Percentiles rank a stretch among this genome's conserved stretches.
Evolutionary conservation across 1,140 invertebrate genomes (phyloP).

Genomic region (Condylostylus longicornis): DNA sequence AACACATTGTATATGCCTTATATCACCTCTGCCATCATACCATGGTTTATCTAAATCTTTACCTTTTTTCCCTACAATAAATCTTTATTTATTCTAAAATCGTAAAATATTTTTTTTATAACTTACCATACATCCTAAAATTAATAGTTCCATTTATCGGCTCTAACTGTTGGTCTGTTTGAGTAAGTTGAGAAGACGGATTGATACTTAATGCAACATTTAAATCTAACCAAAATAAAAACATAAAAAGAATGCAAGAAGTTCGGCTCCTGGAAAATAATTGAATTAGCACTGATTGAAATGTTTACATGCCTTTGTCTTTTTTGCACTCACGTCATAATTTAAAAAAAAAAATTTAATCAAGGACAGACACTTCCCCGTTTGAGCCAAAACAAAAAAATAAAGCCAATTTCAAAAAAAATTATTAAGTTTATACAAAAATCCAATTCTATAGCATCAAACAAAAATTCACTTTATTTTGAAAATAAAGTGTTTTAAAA

Average conservation of each 20-base stretch:
- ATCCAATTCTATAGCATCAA: too few species aligned
- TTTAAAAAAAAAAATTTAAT: too few species aligned
- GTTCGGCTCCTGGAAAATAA: too few species aligned
- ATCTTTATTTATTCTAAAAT: background rate
- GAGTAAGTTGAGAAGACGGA: background rate
- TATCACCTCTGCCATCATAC: slow-evolving; percentile 37
- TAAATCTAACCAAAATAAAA: background rate
- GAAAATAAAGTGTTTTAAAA: too few species aligned
- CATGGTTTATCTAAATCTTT: slow-evolving; percentile 36
- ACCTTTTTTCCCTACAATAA: slow-evolving; percentile 27
- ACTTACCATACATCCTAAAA: slow-evolving; percentile 31
- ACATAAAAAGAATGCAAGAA: background rate
- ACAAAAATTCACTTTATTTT: too few species aligned
- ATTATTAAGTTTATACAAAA: too few species aligned
- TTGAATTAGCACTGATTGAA: too few species aligned
- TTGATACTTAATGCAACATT: background rate
- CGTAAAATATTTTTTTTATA: background rate
- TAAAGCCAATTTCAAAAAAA: background rate
- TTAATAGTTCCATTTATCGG: slow-evolving; percentile 38
- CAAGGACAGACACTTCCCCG: too few species aligned
- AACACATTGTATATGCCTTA: slow-evolving; percentile 36
- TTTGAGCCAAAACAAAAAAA: background rate
- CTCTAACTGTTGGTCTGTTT: slow-evolving; percentile 23
- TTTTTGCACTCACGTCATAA: too few species aligned
- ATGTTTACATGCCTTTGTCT: too few species aligned